Base-by-base conservation (phyloP, 2,797 vertebrate genomes). In the Muscicapa comitata region DNA sequence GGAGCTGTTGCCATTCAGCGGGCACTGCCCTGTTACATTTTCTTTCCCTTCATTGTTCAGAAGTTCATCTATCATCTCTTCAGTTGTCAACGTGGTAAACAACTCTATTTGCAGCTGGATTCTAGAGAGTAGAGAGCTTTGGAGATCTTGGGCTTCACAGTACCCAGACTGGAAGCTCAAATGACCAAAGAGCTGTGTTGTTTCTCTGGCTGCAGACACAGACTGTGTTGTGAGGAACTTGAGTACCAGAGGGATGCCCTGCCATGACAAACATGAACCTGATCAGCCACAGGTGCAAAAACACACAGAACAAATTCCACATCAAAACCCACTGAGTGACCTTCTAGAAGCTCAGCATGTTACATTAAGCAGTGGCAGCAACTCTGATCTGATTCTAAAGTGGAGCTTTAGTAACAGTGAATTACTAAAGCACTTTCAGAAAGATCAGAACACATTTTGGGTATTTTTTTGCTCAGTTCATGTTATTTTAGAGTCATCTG, bases 31-130 rank as follows among this genome's bases (percentile, higher is more conserved):
- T 67, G 40, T 24, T 57, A 43, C 16, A 19, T n/a, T 86, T 51
- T 83, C 75, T 57, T 50, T 0, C 31, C 25, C 65, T 89, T 85
- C 75, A 92, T 87, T 97, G 88, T 96, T 96, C 81, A 58, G 43
- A 89, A 95, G 78, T 80, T 85, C 72, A 83, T 86, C 66, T 82
- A 57, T 83, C 84, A 80, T 72, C 8, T 77, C 61, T 29, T 68
- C 68, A 86, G 42, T 21, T 91, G 63, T 83, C 68, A 71, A 0
- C 6, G 12, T 62, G 5, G 13, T 61, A 94, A 92, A 74, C n/a
- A 67, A 40, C 26, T 47, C 35, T 54, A 38, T 79, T 50, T 77
- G 57, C 57, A 86, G 75, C 65, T 94, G 71, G 63, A 91, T 86
- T 42, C 75, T 71, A 57, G 4, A 68, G 29, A 50, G 43, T 3